Evolutionary conservation across 2,113 vertebrate genomes (phyloP).

Genomic region (Chaenogobius annularis): DNA sequence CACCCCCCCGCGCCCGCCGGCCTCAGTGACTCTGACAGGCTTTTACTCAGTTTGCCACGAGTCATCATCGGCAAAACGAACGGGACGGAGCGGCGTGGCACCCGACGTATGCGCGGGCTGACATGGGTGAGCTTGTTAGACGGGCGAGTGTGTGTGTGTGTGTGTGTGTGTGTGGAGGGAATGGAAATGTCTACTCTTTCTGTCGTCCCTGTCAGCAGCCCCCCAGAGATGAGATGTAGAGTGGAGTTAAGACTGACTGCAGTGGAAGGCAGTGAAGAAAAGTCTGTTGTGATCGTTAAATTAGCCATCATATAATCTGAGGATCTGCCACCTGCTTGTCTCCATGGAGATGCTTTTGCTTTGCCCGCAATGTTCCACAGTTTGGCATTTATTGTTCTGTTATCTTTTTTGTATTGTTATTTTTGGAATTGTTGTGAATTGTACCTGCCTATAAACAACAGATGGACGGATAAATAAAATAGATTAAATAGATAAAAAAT

Average conservation of each 20-base stretch:
- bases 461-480: too few species aligned
- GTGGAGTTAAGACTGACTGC: conserved; percentile 2
- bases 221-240: conserved; percentile 11
- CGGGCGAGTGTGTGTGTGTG: neutral
- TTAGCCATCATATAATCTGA: too few species aligned
- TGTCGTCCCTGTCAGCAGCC: conserved; percentile 24
- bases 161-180: conserved; percentile 1
- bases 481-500: too few species aligned
- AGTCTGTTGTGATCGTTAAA: conserved; percentile 27
- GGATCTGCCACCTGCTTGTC: too few species aligned
- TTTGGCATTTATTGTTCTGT: too few species aligned
- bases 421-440: too few species aligned
- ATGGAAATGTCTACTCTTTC: conserved; percentile 14
- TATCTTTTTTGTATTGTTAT: too few species aligned
- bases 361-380: too few species aligned
- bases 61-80: conserved; percentile 28
- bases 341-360: too few species aligned
- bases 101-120: conserved; percentile 5
- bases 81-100: neutral
- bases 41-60: conserved; percentile 28
- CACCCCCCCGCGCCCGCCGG: neutral
- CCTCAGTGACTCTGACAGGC: conserved; percentile 28
- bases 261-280: conserved; percentile 2
- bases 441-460: too few species aligned
- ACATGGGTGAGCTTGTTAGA: conserved; percentile 12